phyloP scores from a whole-genome alignment of 2,888 invertebrate species.

The Marasmarcha lunaedactyla region DNA sequence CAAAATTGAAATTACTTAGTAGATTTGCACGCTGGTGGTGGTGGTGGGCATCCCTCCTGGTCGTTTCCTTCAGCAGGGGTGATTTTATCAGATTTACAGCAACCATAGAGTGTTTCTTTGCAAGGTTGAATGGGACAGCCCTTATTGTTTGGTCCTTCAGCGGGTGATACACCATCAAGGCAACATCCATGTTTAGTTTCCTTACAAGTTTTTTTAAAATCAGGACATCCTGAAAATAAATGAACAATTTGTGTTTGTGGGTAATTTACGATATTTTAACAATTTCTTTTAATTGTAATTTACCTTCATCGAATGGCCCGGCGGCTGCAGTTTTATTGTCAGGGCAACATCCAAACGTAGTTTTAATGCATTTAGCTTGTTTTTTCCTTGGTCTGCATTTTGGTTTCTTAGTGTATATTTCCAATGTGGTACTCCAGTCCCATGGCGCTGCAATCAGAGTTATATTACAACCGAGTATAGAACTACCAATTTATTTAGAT shows the following conservation, averaged over 20 bases:
- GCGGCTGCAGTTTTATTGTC: slow-evolving; percentile 81
- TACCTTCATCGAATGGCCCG: slow-evolving; percentile 85
- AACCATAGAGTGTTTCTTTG: slow-evolving; percentile 85
- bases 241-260: background rate
- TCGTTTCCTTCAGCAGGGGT: slow-evolving; percentile 85
- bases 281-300: background rate
- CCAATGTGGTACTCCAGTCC: slow-evolving; percentile 67
- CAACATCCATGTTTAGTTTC: slow-evolving; percentile 86
- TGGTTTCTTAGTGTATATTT: slow-evolving; percentile 51
- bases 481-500: too few species aligned
- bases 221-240: slow-evolving; percentile 71
- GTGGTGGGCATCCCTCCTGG: slow-evolving; percentile 85
- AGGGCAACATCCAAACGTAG: slow-evolving; percentile 86
- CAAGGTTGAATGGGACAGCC: slow-evolving; percentile 85
- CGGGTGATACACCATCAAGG: slow-evolving; percentile 83
- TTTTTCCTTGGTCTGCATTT: slow-evolving; percentile 72
- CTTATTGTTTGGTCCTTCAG: slow-evolving; percentile 74
- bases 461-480: too few species aligned
- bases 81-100: slow-evolving; percentile 80
- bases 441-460: slow-evolving; percentile 41
- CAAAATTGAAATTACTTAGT: slow-evolving; percentile 50
- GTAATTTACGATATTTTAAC: background rate
- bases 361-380: slow-evolving; percentile 66
- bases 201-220: slow-evolving; percentile 76
- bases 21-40: slow-evolving; percentile 65